Conservation (phyloP, 2,888 invertebrate species). For the Drosophila lutescens region DNA sequence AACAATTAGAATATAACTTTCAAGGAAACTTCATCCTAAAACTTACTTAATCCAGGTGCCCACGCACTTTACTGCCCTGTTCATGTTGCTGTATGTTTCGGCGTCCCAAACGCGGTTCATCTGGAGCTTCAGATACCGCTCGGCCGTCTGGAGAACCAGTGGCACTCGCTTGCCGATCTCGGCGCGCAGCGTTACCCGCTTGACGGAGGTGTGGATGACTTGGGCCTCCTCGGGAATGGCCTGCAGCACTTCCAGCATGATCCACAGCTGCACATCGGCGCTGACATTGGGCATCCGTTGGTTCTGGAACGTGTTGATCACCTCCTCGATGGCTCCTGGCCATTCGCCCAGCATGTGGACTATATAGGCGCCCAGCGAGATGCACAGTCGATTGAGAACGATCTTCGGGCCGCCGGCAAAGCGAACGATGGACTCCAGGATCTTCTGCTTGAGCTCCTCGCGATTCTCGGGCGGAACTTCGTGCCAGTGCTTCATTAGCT, state of each 20-base stretch:
- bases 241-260: slow-evolving; percentile 92
- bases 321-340: slow-evolving; percentile 89
- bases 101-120: slow-evolving; percentile 81
- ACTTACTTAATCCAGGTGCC: slow-evolving; percentile 87
- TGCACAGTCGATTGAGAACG: slow-evolving; percentile 93
- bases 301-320: slow-evolving; percentile 88
- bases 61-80: slow-evolving; percentile 86
- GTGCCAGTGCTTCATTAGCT: slow-evolving; percentile 94
- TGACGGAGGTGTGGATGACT: slow-evolving; percentile 83
- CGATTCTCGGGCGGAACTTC: slow-evolving; percentile 93
- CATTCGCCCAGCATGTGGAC: slow-evolving; percentile 87
- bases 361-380: slow-evolving; percentile 93
- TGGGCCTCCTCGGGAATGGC: slow-evolving; percentile 92
- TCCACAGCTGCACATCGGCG: slow-evolving; percentile 87
- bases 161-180: slow-evolving; percentile 82
- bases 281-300: slow-evolving; percentile 86
- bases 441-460: slow-evolving; percentile 90
- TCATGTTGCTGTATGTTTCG: slow-evolving; percentile 85
- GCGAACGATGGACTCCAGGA: slow-evolving; percentile 90
- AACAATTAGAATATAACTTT: too few relatives aligned
- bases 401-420: slow-evolving; percentile 93
- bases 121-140: slow-evolving; percentile 80
- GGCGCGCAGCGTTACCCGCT: slow-evolving; percentile 79
- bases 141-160: slow-evolving; percentile 82
- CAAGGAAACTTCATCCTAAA: too few relatives aligned